These are phyloP conservation scores for Escarpia spicata DNA, from an alignment of 2,888 invertebrate genomes.

Conservation along the genomic window DNA sequence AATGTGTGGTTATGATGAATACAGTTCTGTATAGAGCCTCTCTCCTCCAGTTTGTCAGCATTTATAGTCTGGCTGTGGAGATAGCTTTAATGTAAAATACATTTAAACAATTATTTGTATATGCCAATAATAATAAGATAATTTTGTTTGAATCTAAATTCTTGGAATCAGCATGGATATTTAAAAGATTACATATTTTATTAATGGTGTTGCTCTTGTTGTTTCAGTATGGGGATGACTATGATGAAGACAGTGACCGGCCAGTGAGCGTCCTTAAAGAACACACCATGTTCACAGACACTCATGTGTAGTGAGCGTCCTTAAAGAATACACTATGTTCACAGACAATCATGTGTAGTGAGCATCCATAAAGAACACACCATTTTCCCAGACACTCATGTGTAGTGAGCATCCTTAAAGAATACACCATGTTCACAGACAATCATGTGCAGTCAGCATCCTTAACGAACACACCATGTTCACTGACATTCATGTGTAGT, in stretches of 20 bases:
- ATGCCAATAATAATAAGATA: no score
- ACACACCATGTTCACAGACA: conserved; percentile 61
- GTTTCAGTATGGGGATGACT: conserved; percentile 56
- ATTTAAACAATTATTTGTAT: no score
- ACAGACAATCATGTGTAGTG: neutral
- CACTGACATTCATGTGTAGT: neutral
- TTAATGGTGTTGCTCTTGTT: conserved; percentile 26
- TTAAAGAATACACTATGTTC: neutral
- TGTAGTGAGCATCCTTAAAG: no score
- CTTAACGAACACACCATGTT: no score
- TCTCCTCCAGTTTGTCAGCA: no score
- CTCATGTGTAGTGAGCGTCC: conserved; percentile 48
- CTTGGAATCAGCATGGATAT: neutral
- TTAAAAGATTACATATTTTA: neutral
- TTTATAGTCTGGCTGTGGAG: no score
- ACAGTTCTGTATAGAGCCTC: no score
- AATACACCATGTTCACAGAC: neutral
- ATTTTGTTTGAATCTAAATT: no score
- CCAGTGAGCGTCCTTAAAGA: conserved; percentile 59
- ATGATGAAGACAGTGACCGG: conserved; percentile 50
- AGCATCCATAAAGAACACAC: neutral
- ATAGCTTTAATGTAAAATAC: no score
- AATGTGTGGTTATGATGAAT: no score
- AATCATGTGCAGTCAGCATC: no score
- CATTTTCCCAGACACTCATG: no score